phyloP scores from a whole-genome alignment of 2,888 invertebrate genomes.

The Ophion ventricosus region DNA sequence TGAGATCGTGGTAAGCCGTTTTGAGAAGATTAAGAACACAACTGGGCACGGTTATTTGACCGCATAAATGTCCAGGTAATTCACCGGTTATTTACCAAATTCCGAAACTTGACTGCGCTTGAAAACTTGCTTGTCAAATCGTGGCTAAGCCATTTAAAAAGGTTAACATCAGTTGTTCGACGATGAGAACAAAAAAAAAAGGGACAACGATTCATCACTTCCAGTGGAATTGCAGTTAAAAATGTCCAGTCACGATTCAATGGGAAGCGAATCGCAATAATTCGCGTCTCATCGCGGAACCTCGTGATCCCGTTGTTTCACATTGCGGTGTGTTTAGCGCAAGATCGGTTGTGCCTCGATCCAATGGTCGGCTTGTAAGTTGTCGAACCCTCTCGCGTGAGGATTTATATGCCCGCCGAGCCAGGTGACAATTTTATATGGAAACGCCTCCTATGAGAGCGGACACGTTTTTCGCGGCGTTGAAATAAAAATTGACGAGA shows the following conservation, averaged over 20 bases:
- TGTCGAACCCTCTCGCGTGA: conserved; percentile 32
- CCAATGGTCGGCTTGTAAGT: not conserved
- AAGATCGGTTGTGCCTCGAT: not conserved
- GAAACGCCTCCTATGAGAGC: conserved; percentile 36
- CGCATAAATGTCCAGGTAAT: not conserved
- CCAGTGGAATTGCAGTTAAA: not conserved
- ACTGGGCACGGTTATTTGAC: not conserved
- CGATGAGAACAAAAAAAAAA: not conserved
- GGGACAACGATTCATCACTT: not conserved
- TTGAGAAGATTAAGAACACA: no score
- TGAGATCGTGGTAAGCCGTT: no score
- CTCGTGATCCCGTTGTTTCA: not conserved
- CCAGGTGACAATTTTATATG: conserved; percentile 61
- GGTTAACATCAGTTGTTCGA: no score
- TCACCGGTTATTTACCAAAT: not conserved
- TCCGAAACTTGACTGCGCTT: not conserved
- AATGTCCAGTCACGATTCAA: conserved; percentile 4
- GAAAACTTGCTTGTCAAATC: not conserved
- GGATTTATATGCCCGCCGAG: not conserved
- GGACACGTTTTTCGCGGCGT: conserved; percentile 26
- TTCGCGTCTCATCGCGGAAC: not conserved
- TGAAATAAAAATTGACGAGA: conserved; percentile 40
- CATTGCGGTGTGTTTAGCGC: not conserved
- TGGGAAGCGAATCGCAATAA: not conserved
- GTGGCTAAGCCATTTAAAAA: not conserved